These are phyloP conservation scores for Microplitis demolitor DNA, from an alignment of 1,140 invertebrate species.

Conservation along the genomic window DNA sequence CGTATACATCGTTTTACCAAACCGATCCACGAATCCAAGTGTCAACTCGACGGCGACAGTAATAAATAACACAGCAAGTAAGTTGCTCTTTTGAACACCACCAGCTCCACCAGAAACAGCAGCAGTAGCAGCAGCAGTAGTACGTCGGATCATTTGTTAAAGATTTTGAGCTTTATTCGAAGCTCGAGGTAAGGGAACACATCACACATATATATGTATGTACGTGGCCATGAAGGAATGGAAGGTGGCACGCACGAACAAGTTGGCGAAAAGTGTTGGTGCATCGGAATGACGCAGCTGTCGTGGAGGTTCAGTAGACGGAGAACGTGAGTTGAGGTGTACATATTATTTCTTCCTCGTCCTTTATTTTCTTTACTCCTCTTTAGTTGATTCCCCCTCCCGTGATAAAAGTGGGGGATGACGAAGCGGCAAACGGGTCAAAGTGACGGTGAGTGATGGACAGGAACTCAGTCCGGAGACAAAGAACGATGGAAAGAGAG, in stretches of 20 bases:
- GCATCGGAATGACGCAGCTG: slow-evolving; percentile 8
- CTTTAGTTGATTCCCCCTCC: background rate
- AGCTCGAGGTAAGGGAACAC: background rate
- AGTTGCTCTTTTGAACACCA: slow-evolving; percentile 1
- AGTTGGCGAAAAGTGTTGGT: slow-evolving; percentile 8
- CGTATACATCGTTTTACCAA: background rate
- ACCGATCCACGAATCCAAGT: background rate
- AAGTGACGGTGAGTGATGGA: slow-evolving; percentile 54
- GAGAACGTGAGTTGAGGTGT: background rate
- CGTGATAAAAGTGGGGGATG: slow-evolving; percentile 26
- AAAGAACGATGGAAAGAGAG: slow-evolving; percentile 31
- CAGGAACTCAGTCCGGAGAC: slow-evolving; percentile 40
- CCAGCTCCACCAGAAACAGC: too few species aligned
- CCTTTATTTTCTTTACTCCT: background rate
- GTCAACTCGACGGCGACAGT: slow-evolving; percentile 4
- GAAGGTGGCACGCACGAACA: background rate
- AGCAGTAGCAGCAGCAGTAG: background rate
- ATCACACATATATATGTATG: background rate
- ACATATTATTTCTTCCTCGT: too few species aligned
- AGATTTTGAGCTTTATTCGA: slow-evolving; percentile 7
- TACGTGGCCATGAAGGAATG: background rate
- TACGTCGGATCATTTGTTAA: slow-evolving; percentile 10
- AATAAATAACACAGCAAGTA: slow-evolving; percentile 5
- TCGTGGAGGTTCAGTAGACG: background rate
- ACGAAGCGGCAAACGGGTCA: slow-evolving; percentile 38